A percentile compares a stretch with the other conserved stretches of the same genome.
These are phyloP conservation scores for Epirrhoe tristata DNA, from an alignment of 2,888 invertebrate species.

Conservation along the genomic window DNA sequence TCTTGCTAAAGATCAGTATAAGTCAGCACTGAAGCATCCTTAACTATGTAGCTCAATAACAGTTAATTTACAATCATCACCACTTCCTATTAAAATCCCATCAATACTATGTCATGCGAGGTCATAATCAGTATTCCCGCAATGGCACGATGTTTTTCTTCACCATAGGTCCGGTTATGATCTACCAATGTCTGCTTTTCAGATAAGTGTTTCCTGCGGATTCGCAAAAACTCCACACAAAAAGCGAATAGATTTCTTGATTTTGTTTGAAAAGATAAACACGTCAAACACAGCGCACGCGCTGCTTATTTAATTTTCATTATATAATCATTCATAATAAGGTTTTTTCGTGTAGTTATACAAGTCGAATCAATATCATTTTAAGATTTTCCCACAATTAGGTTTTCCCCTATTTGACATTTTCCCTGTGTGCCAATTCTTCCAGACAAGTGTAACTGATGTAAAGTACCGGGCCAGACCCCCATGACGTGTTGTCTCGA, in stretches of 20 bases:
- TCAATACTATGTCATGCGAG: slow-evolving; percentile 1
- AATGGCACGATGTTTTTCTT: neutral
- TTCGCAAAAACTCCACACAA: no score
- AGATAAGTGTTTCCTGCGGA: no score
- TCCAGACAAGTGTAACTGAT: slow-evolving; percentile 1
- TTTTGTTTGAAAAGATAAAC: no score
- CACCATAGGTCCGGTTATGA: neutral
- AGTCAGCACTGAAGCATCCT: neutral
- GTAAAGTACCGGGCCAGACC: slow-evolving; percentile 19
- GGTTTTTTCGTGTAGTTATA: no score
- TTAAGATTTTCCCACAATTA: neutral
- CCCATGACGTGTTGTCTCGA: slow-evolving; percentile 23
- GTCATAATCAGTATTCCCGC: neutral
- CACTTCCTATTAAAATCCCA: slow-evolving; percentile 15
- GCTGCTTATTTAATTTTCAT: no score
- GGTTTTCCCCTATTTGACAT: neutral
- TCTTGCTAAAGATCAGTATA: neutral
- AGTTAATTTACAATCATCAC: slow-evolving; percentile 16
- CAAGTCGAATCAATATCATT: no score
- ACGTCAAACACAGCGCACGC: no score
- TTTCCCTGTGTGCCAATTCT: neutral
- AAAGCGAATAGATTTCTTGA: no score
- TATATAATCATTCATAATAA: no score
- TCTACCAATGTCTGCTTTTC: no score
- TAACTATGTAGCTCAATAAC: neutral